Base-by-base conservation (phyloP, 2,113 vertebrate species). In the Loxodonta africana region DNA sequence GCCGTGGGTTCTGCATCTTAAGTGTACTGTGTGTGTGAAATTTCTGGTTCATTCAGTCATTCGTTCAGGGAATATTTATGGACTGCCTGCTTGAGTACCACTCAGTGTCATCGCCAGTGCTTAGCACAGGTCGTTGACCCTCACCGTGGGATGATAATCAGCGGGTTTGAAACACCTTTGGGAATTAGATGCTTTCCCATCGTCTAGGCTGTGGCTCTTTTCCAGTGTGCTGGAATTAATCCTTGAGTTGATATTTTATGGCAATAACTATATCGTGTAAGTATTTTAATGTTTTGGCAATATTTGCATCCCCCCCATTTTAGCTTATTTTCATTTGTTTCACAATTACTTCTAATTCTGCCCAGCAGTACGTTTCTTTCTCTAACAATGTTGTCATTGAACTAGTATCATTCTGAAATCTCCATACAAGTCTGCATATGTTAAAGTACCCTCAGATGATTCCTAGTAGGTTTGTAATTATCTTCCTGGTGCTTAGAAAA, bases 221-320 rank as follows among this genome's bases (percentile, higher is more conserved):
- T 95, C 81, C 65, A 78, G 60, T 80, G 30, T 71, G 76, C 92
- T 96, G 41, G 53, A 94, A 80, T 95, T 95, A 95, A 67, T 94
- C 62, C 83, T 90, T 95, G 41, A 97, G 67, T 94, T 97, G 94
- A 87, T 95, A n/a, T 88, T 97, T 95, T 90, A 90, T 86, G 84
- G 85, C 53, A 78, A 25, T 91, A 60, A 82, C 88, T 96, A 96
- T 95, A 82, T 95, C 67, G 46, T 94, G 28, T 87, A 82, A 90
- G 37, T 95, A 84, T 90, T 93, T 91, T 85, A 90, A 76, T 76
- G 46, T 95, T 94, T 94, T 95, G 83, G 53, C 80, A 95, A 53
- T 96, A 90, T 91, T 92, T 90, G 73, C 30, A 51, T 25, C 18
- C 10, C 69, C 23, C 15, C 37, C 12, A 0, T 73, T 88, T 53